Conservation (phyloP, 2,797 vertebrate genomes). For the Tolypeutes matacus region DNA sequence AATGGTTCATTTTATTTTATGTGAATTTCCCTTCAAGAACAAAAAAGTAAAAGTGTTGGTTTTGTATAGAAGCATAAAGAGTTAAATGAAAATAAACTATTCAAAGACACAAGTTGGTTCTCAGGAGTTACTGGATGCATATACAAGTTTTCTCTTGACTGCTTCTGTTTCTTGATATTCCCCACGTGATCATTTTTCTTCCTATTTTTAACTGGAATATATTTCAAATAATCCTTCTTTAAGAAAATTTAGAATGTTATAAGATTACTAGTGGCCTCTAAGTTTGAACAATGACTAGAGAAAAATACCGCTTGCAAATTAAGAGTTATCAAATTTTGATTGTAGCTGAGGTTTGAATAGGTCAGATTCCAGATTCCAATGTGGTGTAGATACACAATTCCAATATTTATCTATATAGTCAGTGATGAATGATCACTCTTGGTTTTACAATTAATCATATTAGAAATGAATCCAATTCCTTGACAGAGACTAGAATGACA, state of each 20-base stretch:
- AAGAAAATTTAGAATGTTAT: background rate
- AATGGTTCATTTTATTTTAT: background rate
- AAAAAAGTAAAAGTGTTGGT: background rate
- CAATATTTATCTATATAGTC: background rate
- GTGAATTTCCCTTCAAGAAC: background rate
- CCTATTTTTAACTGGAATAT: background rate
- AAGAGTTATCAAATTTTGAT: background rate
- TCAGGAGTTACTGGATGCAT: background rate
- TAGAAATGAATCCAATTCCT: background rate
- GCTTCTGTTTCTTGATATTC: background rate
- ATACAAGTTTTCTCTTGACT: background rate
- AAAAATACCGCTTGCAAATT: background rate
- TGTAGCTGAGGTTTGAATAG: background rate
- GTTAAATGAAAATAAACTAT: background rate
- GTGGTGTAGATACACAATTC: accelerated
- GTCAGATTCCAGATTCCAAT: background rate
- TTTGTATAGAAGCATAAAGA: background rate
- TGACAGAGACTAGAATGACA: background rate
- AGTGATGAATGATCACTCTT: background rate
- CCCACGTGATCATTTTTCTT: background rate
- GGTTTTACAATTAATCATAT: background rate
- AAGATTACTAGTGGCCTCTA: background rate
- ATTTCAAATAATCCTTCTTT: background rate
- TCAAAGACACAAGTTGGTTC: background rate
- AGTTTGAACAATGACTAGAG: background rate